These are phyloP conservation scores for Ascaphus truei DNA, from an alignment of 2,113 vertebrate genomes.

Conservation along the genomic window DNA sequence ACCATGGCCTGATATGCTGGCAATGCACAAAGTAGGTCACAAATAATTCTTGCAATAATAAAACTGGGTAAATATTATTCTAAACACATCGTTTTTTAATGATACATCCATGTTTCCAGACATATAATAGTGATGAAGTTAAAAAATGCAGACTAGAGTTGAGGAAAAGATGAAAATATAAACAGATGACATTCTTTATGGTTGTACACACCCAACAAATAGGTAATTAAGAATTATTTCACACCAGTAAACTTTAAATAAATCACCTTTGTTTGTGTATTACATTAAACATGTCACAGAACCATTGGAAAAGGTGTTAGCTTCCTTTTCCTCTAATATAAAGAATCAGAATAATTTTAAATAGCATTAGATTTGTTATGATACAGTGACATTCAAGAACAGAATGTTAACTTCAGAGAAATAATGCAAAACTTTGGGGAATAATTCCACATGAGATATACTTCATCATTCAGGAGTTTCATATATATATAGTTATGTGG, in stretches of 20 bases:
- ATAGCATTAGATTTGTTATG: not conserved
- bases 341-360: not conserved
- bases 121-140: not conserved
- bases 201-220: constrained; percentile 9
- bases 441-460: too few relatives aligned
- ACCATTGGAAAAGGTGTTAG: not conserved
- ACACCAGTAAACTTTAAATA: constrained; percentile 12
- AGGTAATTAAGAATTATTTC: not conserved
- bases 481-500: too few relatives aligned
- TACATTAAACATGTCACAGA: constrained; percentile 1
- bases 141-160: not conserved
- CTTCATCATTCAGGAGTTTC: too few relatives aligned
- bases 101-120: constrained; percentile 9
- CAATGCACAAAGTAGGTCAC: too few relatives aligned
- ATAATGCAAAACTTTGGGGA: too few relatives aligned
- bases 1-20: too few relatives aligned
- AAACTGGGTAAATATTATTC: not conserved
- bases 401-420: too few relatives aligned
- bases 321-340: not conserved
- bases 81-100: not conserved
- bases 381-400: not conserved
- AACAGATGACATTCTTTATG: constrained; percentile 2
- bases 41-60: too few relatives aligned
- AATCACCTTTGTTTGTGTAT: constrained; percentile 15
- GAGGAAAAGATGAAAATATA: constrained; percentile 17